Base-by-base conservation (phyloP, 2,113 vertebrate species). In the Uria lomvia region DNA sequence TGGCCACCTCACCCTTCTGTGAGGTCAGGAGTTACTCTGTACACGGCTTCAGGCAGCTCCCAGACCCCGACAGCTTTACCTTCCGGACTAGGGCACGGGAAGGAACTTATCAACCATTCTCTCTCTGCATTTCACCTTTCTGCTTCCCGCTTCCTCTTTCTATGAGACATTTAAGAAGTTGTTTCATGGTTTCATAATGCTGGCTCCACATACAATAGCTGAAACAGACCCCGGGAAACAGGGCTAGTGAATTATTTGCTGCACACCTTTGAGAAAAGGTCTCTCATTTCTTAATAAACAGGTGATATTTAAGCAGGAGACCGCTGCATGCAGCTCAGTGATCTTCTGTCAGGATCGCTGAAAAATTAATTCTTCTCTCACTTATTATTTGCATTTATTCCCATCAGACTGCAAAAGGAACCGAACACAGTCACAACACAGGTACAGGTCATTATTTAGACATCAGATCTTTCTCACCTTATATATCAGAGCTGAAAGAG, bases 401-500 rank as follows among this genome's bases (percentile, higher is more conserved):
- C 74, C 58, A 58, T 6, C 14, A 14, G 30, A 18, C 38, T 45
- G 56, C 0, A 0, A 49, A 52, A 94, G 38, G 68, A 83, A 91
- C 15, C 4, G 1, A 80, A 27, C 18, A 47, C 3, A 29, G 32
- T 1, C 70, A 19, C 42, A 45, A 72, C 17, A 47, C 0, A 1
- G 27, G 34, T 11, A 78, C 8, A 34, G 40, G 40, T n/a, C 19
- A 4, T 15, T 21, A 66, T 49, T 80, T 12, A 67, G 29, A 56
- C 0, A 1, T 43, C 19, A 43, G 45, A 75, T 79, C 38, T 68
- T 50, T 21, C 95, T 98, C 97, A 99, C 99, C 99, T 99, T 98
- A 96, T 99, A 99, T 95, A 99, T 98, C 95, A 99, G 98, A 98
- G 98, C 98, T 92, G 98, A 98, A 97, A 99, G 98, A 98, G 99